These are phyloP conservation scores for Clytia hemisphaerica DNA, from an alignment of 30 jellyfish, hydroid and myxozoan genomes.

Conservation along the genomic window DNA sequence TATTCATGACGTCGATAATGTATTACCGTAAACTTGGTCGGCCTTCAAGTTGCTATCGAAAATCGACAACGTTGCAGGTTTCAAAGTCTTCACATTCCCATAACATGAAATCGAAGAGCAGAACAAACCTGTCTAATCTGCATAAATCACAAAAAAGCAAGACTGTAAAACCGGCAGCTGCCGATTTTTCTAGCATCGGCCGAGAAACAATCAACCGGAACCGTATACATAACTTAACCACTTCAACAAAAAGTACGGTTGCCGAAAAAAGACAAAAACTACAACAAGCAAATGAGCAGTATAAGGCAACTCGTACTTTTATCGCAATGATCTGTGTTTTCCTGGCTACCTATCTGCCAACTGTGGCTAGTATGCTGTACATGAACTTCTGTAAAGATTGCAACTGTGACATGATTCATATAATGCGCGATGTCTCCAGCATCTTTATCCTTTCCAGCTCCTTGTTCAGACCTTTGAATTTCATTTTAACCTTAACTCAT, in stretches of 20 bases:
- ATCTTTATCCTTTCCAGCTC: constrained; percentile 22
- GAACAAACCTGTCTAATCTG: no score
- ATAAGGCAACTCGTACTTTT: constrained; percentile 15
- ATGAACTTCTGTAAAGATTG: constrained; percentile 16
- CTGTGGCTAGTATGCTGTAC: constrained; percentile 16
- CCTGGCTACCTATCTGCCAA: constrained; percentile 23
- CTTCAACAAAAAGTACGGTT: no score
- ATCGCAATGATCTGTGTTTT: constrained; percentile 16
- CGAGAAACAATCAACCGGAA: no score
- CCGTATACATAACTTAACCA: no score
- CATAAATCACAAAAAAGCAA: no score
- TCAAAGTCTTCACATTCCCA: no score
- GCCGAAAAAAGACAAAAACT: no score
- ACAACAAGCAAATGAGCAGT: not conserved
- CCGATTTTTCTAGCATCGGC: not conserved
- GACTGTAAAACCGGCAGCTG: not conserved
- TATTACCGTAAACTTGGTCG: no score
- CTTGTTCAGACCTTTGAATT: constrained; percentile 22
- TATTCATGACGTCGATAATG: not conserved
- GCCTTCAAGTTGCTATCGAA: not conserved
- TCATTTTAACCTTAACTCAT: not conserved
- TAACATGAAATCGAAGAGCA: not conserved
- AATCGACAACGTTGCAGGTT: not conserved
- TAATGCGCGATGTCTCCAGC: constrained; percentile 15
- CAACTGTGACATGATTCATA: constrained; percentile 18